Percentiles rank a stretch among this genome's conserved stretches.
phyloP scores from a whole-genome alignment of 2,797 vertebrate species.

The Rhyacichthys aspro region DNA sequence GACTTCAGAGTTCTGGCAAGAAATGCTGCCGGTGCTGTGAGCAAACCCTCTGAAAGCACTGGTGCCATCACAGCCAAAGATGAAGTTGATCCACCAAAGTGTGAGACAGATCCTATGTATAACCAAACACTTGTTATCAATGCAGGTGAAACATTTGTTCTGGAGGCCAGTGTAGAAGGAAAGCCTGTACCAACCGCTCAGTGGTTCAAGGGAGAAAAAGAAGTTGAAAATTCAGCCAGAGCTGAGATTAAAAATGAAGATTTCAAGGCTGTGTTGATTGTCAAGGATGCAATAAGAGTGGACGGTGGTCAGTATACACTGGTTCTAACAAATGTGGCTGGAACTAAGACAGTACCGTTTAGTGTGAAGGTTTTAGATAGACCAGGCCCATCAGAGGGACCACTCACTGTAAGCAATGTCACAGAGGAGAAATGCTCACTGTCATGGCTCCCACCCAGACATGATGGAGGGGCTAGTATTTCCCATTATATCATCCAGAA shows the following conservation, averaged over 20 bases:
- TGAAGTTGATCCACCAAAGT: constrained; percentile 93
- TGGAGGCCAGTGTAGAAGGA: constrained; percentile 92
- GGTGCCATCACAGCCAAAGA: constrained; percentile 95
- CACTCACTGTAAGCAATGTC: constrained; percentile 92
- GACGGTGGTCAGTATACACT: constrained; percentile 96
- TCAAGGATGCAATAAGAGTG: constrained; percentile 96
- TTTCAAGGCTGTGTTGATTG: constrained; percentile 90
- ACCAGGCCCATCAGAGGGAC: constrained; percentile 94
- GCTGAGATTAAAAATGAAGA: constrained; percentile 94
- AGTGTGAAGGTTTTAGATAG: constrained; percentile 96
- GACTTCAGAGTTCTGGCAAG: constrained; percentile 98
- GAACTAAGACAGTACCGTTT: constrained; percentile 90
- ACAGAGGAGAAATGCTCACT: constrained; percentile 96
- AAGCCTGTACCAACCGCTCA: constrained; percentile 93
- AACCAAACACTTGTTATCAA: constrained; percentile 92
- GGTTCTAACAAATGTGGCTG: constrained; percentile 94
- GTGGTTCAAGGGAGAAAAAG: constrained; percentile 94
- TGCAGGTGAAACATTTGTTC: constrained; percentile 93
- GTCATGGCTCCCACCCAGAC: constrained; percentile 91
- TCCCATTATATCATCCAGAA: constrained; percentile 96
- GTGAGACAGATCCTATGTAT: constrained; percentile 93
- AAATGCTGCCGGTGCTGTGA: constrained; percentile 93
- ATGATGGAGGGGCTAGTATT: constrained; percentile 95
- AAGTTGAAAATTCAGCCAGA: constrained; percentile 94
- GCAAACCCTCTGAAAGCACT: constrained; percentile 95